Conservation (phyloP, 2,113 vertebrate species). For the Psephotus haematonotus region DNA sequence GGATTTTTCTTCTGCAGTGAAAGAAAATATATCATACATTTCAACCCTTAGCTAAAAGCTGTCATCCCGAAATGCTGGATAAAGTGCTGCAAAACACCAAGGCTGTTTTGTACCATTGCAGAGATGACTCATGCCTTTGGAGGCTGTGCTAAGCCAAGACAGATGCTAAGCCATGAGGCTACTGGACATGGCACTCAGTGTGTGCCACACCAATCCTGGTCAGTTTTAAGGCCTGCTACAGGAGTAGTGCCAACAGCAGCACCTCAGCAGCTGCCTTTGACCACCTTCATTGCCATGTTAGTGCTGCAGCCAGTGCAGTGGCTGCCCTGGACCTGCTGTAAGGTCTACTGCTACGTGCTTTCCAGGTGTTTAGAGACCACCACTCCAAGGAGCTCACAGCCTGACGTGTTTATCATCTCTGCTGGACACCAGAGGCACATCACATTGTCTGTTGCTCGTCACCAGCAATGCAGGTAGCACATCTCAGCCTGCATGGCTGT, state of each 20-base stretch:
- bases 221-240: background rate
- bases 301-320: background rate
- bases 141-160: background rate
- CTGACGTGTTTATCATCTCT: background rate
- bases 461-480: background rate
- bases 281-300: background rate
- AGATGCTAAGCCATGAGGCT: background rate
- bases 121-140: background rate
- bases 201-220: background rate
- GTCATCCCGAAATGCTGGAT: background rate
- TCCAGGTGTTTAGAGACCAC: background rate
- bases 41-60: background rate
- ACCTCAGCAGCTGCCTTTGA: background rate
- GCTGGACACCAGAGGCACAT: background rate
- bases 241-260: background rate
- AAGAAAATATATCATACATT: background rate
- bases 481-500: background rate
- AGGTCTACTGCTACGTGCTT: background rate
- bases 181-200: background rate
- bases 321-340: background rate
- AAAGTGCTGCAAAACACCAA: background rate
- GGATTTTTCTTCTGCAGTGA: background rate
- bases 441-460: background rate
- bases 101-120: background rate
- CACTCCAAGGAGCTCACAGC: rapidly evolving